A percentile compares a stretch with the other conserved stretches of the same genome.
Evolutionary conservation across 2,113 vertebrate species (phyloP).

Genomic region (Eptatretus burgeri): DNA sequence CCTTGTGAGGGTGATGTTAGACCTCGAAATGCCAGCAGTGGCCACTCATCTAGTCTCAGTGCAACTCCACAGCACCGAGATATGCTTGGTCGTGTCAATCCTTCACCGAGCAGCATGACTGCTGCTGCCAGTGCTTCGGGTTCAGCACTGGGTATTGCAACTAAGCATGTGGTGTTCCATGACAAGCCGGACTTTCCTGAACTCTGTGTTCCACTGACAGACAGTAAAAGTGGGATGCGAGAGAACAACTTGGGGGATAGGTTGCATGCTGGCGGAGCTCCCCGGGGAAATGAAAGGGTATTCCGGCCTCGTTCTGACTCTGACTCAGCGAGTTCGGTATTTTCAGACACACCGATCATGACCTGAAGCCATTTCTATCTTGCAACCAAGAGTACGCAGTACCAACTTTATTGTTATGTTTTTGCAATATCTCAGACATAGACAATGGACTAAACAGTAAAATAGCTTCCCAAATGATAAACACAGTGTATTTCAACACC

Average conservation of each 20-base stretch:
- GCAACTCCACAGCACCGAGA: slow-evolving; percentile 24
- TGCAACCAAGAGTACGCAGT: too few species aligned
- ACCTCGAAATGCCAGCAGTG: slow-evolving; percentile 42
- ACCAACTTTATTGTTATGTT: too few species aligned
- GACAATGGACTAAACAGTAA: too few species aligned
- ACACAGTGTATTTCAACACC: too few species aligned
- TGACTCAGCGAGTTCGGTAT: slow-evolving; percentile 76
- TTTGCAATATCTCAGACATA: too few species aligned
- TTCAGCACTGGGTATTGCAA: slow-evolving; percentile 21
- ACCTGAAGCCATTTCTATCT: slow-evolving; percentile 21
- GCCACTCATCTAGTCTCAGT: slow-evolving; percentile 76
- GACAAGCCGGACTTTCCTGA: slow-evolving; percentile 25
- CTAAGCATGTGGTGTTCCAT: slow-evolving; percentile 32
- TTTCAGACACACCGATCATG: slow-evolving; percentile 89
- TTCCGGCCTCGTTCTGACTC: slow-evolving; percentile 55
- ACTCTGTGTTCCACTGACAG: slow-evolving; percentile 60
- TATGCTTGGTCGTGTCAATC: neutral
- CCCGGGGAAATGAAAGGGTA: slow-evolving; percentile 10
- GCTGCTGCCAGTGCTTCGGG: slow-evolving; percentile 30
- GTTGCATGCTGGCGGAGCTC: slow-evolving; percentile 20
- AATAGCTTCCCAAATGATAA: too few species aligned
- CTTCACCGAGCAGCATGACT: neutral
- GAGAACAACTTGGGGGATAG: slow-evolving; percentile 49
- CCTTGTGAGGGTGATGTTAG: slow-evolving; percentile 17
- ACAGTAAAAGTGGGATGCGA: slow-evolving; percentile 31